A percentile compares a stretch with the other conserved stretches of the same genome.
These are phyloP conservation scores for Esox lucius DNA, from an alignment of 2,797 vertebrate genomes.

Conservation along the genomic window DNA sequence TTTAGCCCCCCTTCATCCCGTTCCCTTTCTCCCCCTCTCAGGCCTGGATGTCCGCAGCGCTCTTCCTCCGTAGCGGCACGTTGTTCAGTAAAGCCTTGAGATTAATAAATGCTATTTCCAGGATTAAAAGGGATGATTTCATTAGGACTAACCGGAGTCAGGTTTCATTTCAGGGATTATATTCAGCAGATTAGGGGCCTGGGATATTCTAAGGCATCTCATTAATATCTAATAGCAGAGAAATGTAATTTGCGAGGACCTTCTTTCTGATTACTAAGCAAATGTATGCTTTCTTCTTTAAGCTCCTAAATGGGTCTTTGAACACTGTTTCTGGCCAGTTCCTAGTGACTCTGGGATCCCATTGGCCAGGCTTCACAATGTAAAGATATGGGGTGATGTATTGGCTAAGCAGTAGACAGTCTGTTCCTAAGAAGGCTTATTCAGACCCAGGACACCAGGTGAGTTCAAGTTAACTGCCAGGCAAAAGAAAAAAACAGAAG, in stretches of 20 bases:
- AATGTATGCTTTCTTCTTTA: slow-evolving; percentile 68
- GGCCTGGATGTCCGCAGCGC: slow-evolving; percentile 14
- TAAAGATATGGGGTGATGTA: background rate
- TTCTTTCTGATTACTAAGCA: slow-evolving; percentile 73
- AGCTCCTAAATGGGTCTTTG: slow-evolving; percentile 61
- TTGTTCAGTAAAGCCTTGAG: slow-evolving; percentile 62
- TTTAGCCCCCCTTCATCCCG: slow-evolving; percentile 35
- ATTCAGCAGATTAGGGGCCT: slow-evolving; percentile 74
- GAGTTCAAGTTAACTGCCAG: too few species aligned
- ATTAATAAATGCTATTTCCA: slow-evolving; percentile 67
- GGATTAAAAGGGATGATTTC: slow-evolving; percentile 80
- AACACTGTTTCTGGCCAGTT: slow-evolving; percentile 56
- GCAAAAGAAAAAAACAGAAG: too few species aligned
- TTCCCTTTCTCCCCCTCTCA: slow-evolving; percentile 29
- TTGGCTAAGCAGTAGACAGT: background rate
- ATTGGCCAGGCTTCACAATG: slow-evolving; percentile 16
- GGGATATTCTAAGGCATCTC: slow-evolving; percentile 74
- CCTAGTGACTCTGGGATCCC: slow-evolving; percentile 28
- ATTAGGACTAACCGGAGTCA: slow-evolving; percentile 77
- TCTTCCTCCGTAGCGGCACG: slow-evolving; percentile 29
- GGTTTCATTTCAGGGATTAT: slow-evolving; percentile 80
- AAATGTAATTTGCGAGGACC: slow-evolving; percentile 71
- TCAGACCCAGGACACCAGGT: too few species aligned
- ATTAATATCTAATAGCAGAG: slow-evolving; percentile 76
- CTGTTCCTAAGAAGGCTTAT: background rate